A percentile compares a stretch with the other conserved stretches of the same genome.
phyloP scores from a whole-genome alignment of 2,113 vertebrate genomes.

The Lepus timidus region DNA sequence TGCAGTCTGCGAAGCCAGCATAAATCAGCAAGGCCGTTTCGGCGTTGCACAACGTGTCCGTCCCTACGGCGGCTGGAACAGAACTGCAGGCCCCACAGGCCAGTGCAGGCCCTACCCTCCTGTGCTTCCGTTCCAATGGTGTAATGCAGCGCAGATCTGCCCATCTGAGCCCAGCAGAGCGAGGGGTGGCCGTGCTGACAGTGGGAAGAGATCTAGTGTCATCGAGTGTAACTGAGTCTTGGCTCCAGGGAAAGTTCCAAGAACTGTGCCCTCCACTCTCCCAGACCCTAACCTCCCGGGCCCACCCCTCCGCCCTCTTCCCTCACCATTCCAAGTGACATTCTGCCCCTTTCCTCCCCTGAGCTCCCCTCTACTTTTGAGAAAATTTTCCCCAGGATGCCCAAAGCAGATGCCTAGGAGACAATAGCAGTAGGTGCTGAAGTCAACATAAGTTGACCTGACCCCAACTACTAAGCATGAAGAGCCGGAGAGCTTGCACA shows the following conservation, averaged over 20 bases:
- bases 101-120: not conserved
- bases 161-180: not conserved
- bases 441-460: not conserved
- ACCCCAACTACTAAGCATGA: not conserved
- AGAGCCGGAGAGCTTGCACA: not conserved
- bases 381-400: not conserved
- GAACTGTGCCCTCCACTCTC: not conserved
- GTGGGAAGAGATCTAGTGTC: not conserved
- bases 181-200: not conserved
- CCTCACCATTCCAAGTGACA: not conserved
- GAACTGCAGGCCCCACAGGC: not conserved
- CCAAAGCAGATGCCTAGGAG: not conserved
- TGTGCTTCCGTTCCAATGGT: not conserved
- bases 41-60: constrained; percentile 27
- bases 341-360: not conserved
- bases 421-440: not conserved
- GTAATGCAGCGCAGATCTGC: not conserved
- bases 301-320: not conserved
- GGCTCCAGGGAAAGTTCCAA: not conserved
- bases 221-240: not conserved
- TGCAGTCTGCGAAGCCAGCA: constrained; percentile 11
- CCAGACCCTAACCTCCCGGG: not conserved
- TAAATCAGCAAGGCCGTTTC: not conserved
- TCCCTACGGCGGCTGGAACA: not conserved
- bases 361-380: not conserved